Evolutionary conservation across 2,797 vertebrate genomes (phyloP), one percentile per base, ranked within the genome.

Genomic region (Oreochromis mossambicus): DNA sequence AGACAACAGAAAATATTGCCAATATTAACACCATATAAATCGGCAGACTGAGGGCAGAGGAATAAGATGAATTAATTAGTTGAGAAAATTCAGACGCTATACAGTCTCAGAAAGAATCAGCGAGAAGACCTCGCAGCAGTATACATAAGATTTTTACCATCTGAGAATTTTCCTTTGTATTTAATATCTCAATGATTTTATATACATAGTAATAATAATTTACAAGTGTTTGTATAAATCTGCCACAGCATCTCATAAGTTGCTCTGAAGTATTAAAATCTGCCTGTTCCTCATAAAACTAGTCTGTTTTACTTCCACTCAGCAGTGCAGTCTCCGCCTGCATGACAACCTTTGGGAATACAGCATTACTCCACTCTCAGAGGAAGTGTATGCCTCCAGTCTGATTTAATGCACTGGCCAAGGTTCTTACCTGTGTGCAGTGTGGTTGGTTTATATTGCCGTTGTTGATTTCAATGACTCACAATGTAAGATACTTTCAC

Each of bases 31-130:
- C 3, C 68, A 41, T 26, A 14, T 70, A 46, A 80, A 70, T 43
- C 61, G 36, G 78, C 10, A 86, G 21, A 38, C 36, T 29, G 48
- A 46, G 61, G 48, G 51, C 8, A 81, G 32, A 38, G 24, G 78
- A 77, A 77, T 70, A 81, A 86, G 81, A 84, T 34, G 12, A 68
- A 26, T 82, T 86, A n/a, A 81, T 83, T 76, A 81, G 34, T 5
- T 15, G 19, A 63, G 9, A 73, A 85, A 85, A 77, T 79, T n/a
- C 77, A 82, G 82, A 77, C 3, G 77, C 43, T 32, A 19, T 21
- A 55, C 81, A 77, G 14, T 41, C 26, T 77, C 4, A 56, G 46
- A 78, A 43, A 75, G 17, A 83, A 76, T 24, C 10, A 75, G 36
- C 38, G 50, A 26, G 46, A 61, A 58, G 26, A 26, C 36, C 46